These are phyloP conservation scores for Trachelus tabidus DNA, from an alignment of 2,888 invertebrate species.

Conservation along the genomic window DNA sequence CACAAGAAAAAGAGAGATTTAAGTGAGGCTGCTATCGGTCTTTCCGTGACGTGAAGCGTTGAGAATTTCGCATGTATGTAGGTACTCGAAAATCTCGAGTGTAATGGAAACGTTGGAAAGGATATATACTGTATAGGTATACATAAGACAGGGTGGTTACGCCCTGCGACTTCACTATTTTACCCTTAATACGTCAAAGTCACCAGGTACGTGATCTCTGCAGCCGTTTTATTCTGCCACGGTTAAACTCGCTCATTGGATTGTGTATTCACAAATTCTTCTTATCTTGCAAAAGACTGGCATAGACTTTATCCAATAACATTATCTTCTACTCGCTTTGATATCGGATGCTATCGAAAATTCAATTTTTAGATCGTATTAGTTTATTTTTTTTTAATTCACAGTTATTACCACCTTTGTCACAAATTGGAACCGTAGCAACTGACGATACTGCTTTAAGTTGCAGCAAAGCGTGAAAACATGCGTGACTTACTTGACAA, in stretches of 20 bases:
- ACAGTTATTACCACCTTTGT: neutral
- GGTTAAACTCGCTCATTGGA: slow-evolving; percentile 9
- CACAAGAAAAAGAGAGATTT: neutral
- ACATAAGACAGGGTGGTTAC: neutral
- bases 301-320: slow-evolving; percentile 3
- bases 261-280: slow-evolving; percentile 17
- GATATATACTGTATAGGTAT: neutral
- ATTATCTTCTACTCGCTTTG: neutral
- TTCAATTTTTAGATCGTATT: slow-evolving; percentile 14
- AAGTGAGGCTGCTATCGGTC: neutral
- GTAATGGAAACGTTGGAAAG: neutral
- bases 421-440: too few relatives aligned
- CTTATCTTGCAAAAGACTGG: slow-evolving; percentile 18
- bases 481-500: neutral
- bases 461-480: neutral
- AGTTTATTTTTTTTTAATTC: neutral
- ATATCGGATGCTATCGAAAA: slow-evolving; percentile 5
- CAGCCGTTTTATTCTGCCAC: slow-evolving; percentile 9
- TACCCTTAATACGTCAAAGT: slow-evolving; percentile 6
- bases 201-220: slow-evolving; percentile 3
- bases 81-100: neutral
- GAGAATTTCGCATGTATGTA: neutral
- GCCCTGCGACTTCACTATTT: neutral
- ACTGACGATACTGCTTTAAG: neutral
- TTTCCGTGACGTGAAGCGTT: neutral